phyloP scores from a whole-genome alignment of 2,888 invertebrate species.

The Matsumyia berberina region DNA sequence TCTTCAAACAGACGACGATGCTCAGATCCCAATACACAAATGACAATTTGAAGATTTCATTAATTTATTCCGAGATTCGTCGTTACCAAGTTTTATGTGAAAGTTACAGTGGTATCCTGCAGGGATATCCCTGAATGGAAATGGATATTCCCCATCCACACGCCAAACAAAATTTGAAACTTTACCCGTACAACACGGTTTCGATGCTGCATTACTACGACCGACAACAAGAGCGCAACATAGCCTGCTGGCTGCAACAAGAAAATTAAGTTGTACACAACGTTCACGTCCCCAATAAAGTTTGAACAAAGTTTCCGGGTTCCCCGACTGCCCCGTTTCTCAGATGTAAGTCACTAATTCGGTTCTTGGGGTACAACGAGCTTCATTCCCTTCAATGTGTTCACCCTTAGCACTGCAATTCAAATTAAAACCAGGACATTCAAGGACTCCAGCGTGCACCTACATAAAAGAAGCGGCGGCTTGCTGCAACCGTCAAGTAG shows the following conservation, averaged over 20 bases:
- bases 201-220: slow-evolving; percentile 29
- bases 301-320: slow-evolving; percentile 59
- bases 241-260: slow-evolving; percentile 31
- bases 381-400: slow-evolving; percentile 65
- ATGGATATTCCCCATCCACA: slow-evolving; percentile 45
- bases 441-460: slow-evolving; percentile 70
- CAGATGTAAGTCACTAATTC: slow-evolving; percentile 63
- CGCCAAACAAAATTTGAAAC: slow-evolving; percentile 40
- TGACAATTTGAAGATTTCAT: slow-evolving; percentile 57
- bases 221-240: slow-evolving; percentile 23
- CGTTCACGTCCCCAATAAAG: slow-evolving; percentile 62
- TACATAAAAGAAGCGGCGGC: slow-evolving; percentile 68
- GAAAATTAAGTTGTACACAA: slow-evolving; percentile 68
- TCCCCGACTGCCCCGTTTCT: slow-evolving; percentile 46
- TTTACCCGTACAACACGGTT: slow-evolving; percentile 37
- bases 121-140: slow-evolving; percentile 34
- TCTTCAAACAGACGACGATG: slow-evolving; percentile 15
- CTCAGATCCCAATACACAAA: slow-evolving; percentile 33
- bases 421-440: slow-evolving; percentile 72
- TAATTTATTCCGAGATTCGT: slow-evolving; percentile 49
- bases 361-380: slow-evolving; percentile 53
- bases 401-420: slow-evolving; percentile 69
- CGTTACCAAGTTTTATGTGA: neutral
- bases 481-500: slow-evolving; percentile 54
- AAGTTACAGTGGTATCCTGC: slow-evolving; percentile 26